These are phyloP conservation scores for Atta cephalotes DNA, from an alignment of 1,140 invertebrate species.

Conservation along the genomic window DNA sequence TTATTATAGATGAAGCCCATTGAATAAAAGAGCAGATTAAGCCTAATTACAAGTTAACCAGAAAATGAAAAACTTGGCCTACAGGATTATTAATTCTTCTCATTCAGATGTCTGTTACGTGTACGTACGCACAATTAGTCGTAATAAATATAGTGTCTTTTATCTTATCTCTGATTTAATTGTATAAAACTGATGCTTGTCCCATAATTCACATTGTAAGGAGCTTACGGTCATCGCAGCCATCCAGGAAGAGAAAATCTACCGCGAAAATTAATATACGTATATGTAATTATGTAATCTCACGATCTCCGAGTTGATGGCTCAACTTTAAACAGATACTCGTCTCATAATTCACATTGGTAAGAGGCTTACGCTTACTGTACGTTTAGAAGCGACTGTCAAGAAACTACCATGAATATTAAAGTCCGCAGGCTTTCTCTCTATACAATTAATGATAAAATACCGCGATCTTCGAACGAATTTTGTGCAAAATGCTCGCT, in stretches of 20 bases:
- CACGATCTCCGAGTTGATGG: slow-evolving; percentile 29
- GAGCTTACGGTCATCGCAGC: slow-evolving; percentile 10
- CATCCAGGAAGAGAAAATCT: slow-evolving; percentile 5
- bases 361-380: slow-evolving; percentile 33
- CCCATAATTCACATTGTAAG: slow-evolving; percentile 26
- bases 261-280: slow-evolving; percentile 37
- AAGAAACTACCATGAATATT: slow-evolving; percentile 2
- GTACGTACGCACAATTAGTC: neutral
- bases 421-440: neutral
- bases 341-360: slow-evolving; percentile 27
- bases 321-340: slow-evolving; percentile 38
- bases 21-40: too few species aligned
- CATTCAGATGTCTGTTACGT: neutral
- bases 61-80: neutral
- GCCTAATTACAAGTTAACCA: too few species aligned
- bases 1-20: too few species aligned
- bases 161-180: neutral
- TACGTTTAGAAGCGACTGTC: neutral
- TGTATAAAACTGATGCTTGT: slow-evolving; percentile 8
- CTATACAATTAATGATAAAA: slow-evolving; percentile 9
- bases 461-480: neutral
- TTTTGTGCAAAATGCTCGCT: neutral
- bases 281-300: slow-evolving; percentile 34
- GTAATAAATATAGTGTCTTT: slow-evolving; percentile 3
- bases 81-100: neutral